Percentiles rank a stretch among this genome's conserved stretches.
phyloP scores from a whole-genome alignment of 2,888 invertebrate genomes.

The Tipula helvola region DNA sequence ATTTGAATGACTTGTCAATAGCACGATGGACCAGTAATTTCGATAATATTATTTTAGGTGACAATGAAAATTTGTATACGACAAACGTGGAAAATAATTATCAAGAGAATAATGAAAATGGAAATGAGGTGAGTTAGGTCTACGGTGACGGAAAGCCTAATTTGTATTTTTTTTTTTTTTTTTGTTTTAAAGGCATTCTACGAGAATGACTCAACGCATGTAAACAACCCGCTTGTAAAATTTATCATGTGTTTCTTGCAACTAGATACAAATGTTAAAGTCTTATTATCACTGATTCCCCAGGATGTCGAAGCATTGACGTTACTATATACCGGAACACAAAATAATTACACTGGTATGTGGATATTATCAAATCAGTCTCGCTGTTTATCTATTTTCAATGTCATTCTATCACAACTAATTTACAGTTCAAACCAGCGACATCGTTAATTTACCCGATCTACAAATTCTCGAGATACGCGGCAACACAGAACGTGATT shows the following conservation, averaged over 20 bases:
- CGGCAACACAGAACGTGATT: conserved; percentile 37
- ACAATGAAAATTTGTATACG: background rate
- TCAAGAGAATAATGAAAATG: conserved; percentile 22
- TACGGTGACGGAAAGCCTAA: background rate
- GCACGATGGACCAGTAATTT: conserved; percentile 37
- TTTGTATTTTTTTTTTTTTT: background rate
- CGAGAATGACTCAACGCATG: conserved; percentile 32
- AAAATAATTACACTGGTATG: conserved; percentile 27
- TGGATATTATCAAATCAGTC: background rate
- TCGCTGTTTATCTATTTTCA: background rate
- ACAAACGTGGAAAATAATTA: conserved; percentile 10
- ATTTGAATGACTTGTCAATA: conserved; percentile 42
- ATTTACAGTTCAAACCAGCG: conserved; percentile 28
- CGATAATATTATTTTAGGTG: conserved; percentile 15
- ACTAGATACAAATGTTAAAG: conserved; percentile 33
- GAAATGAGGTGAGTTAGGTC: conserved; percentile 18
- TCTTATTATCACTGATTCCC: conserved; percentile 36
- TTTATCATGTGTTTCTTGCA: conserved; percentile 43
- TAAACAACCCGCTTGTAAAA: conserved; percentile 36
- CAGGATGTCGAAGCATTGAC: conserved; percentile 42
- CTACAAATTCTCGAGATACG: conserved; percentile 47
- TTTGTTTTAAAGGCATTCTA: conserved; percentile 30
- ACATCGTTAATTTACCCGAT: conserved; percentile 29
- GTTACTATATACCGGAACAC: conserved; percentile 41
- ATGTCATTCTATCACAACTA: background rate